phyloP scores from a whole-genome alignment of 2,888 invertebrate species.

The Drosophila histrio region DNA sequence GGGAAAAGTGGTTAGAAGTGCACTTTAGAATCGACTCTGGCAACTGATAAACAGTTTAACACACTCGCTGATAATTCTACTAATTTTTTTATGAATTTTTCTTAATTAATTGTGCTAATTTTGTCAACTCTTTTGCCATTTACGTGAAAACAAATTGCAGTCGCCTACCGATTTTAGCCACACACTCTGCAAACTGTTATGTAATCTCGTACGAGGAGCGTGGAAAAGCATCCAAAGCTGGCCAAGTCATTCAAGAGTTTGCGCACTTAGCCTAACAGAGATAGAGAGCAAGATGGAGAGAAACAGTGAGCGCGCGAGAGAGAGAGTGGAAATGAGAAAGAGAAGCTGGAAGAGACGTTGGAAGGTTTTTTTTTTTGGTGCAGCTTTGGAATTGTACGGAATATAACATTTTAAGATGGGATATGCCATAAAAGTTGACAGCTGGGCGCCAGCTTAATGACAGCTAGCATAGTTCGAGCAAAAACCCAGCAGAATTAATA shows the following conservation, averaged over 20 bases:
- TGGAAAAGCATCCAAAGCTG: slow-evolving; percentile 61
- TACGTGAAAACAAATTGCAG: slow-evolving; percentile 62
- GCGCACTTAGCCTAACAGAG: slow-evolving; percentile 45
- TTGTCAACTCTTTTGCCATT: slow-evolving; percentile 40
- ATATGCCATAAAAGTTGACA: slow-evolving; percentile 54
- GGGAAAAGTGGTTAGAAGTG: slow-evolving; percentile 16
- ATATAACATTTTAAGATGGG: slow-evolving; percentile 28
- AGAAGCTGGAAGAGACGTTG: slow-evolving; percentile 44
- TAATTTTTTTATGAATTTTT: slow-evolving; percentile 40
- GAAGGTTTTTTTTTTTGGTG: slow-evolving; percentile 39
- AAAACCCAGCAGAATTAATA: slow-evolving; percentile 3
- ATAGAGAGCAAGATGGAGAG: slow-evolving; percentile 1
- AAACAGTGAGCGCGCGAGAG: slow-evolving; percentile 5
- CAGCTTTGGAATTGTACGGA: slow-evolving; percentile 46
- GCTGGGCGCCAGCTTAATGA: slow-evolving; percentile 70
- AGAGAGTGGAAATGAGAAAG: neutral
- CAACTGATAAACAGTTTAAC: neutral
- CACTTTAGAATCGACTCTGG: neutral
- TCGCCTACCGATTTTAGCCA: slow-evolving; percentile 62
- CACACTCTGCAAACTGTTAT: slow-evolving; percentile 81
- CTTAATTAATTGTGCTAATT: slow-evolving; percentile 42
- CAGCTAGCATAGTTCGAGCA: slow-evolving; percentile 30
- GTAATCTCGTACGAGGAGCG: slow-evolving; percentile 73
- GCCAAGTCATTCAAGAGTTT: slow-evolving; percentile 40
- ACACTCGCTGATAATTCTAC: slow-evolving; percentile 19